Evolutionary conservation across 2,888 invertebrate species (phyloP).

Genomic region (Thumatha senex): DNA sequence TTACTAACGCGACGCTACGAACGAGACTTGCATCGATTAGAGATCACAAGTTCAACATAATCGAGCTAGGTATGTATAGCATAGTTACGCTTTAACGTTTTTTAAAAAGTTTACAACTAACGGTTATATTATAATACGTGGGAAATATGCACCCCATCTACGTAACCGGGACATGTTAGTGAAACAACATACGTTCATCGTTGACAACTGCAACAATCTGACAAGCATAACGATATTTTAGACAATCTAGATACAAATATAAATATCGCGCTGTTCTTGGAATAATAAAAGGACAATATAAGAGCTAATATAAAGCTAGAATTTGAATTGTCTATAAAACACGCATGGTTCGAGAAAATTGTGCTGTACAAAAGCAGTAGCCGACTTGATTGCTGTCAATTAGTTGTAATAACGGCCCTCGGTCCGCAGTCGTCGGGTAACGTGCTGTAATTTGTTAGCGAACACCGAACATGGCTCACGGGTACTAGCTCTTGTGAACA

Average conservation of each 20-base stretch:
- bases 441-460: constrained; percentile 69
- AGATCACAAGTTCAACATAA: not conserved
- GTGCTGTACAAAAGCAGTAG: constrained; percentile 60
- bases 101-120: not conserved
- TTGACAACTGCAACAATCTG: not conserved
- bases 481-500: constrained; percentile 48
- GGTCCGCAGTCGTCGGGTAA: constrained; percentile 52
- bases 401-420: constrained; percentile 75
- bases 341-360: constrained; percentile 51
- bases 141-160: constrained; percentile 25
- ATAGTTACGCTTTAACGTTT: constrained; percentile 8
- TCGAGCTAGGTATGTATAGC: too few species aligned
- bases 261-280: too few species aligned
- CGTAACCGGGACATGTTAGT: constrained; percentile 8
- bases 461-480: constrained; percentile 42
- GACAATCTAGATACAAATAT: too few species aligned
- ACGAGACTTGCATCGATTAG: not conserved
- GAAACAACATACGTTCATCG: constrained; percentile 8
- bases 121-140: constrained; percentile 3
- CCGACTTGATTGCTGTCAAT: constrained; percentile 76
- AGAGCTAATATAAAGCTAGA: constrained; percentile 14
- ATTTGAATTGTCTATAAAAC: constrained; percentile 40
- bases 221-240: not conserved
- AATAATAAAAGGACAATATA: not conserved
- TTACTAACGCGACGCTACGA: constrained; percentile 5